Base-by-base conservation (phyloP, 2,113 vertebrate genomes). In the Chascanopsetta lugubris region DNA sequence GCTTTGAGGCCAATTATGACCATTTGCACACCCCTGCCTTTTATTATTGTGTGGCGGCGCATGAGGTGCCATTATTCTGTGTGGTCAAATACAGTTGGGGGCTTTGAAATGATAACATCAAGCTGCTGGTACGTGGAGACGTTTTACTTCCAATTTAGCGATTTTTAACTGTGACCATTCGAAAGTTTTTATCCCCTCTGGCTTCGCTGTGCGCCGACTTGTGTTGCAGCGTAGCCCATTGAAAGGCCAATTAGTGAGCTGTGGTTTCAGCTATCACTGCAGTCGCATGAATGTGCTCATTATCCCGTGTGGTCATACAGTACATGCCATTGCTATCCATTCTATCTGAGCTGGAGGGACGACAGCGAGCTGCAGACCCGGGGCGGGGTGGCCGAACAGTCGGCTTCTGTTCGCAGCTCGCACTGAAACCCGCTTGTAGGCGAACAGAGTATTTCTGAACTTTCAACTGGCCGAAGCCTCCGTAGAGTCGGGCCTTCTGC, bases 1-100 rank as follows among this genome's bases (percentile, higher is more conserved):
- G 83, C 86, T 87, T 58, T 81, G 83, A 85, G 86, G 79, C 76
- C 85, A 88, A 89, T 90, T 90, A 86, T 43, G 61, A 65, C 72
- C 24, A 9, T 70, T 75, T 70, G 68, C 75, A 77, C 60, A 66
- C 66, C 71, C 69, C 29, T 72, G 57, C 72, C 69, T 80, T n/a
- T 71, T 83, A 57, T 83, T 70, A 84, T 68, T 76, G 18, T 54
- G 57, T 60, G 70, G 72, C 70, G 60, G 42, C 5, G 30, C 79
- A 66, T 59, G 58, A 67, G 71, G 69, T 64, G 61, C 63, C 63
- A 36, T 82, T 79, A 72, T 74, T 75, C 61, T 62, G 60, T 85
- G 82, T 71, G 76, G 78, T 82, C 70, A 75, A 63, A 82, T 49
- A 34, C 57, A 67, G 61, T 76, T n/a, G n/a, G n/a, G 72, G 77